Percentiles rank a stretch among this genome's conserved stretches.
phyloP scores from a whole-genome alignment of 2,113 vertebrate species.

The Petaurus breviceps region DNA sequence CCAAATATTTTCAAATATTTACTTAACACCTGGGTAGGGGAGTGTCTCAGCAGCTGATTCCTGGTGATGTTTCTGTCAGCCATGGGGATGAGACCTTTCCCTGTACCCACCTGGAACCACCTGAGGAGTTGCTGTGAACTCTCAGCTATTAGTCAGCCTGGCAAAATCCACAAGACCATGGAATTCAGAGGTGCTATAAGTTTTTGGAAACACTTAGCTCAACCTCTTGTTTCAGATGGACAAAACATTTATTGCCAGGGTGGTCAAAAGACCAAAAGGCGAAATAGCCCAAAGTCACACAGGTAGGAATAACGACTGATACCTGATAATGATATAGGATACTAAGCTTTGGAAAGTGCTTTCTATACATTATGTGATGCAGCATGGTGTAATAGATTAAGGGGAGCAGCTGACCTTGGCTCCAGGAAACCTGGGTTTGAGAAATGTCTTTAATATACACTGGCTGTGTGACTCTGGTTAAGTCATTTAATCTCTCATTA shows the following conservation, averaged over 20 bases:
- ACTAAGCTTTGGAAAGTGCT: background rate
- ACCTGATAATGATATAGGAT: too few species aligned
- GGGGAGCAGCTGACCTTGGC: too few species aligned
- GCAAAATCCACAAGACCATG: background rate
- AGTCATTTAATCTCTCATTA: background rate
- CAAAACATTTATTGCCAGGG: background rate
- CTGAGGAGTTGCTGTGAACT: background rate
- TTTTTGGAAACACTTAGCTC: background rate
- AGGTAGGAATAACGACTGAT: too few species aligned
- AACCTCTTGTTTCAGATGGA: background rate
- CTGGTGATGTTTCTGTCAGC: background rate
- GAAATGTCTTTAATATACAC: background rate
- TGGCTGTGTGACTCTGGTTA: too few species aligned
- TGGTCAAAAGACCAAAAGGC: background rate
- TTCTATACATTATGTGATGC: too few species aligned
- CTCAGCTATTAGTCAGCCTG: background rate
- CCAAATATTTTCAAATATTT: background rate
- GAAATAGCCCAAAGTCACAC: too few species aligned
- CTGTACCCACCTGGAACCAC: background rate
- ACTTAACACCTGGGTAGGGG: background rate
- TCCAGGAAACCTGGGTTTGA: background rate
- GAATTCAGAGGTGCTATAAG: background rate
- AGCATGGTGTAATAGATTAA: too few species aligned
- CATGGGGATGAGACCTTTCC: background rate
- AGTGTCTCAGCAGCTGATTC: background rate